These are phyloP conservation scores for Falco biarmicus DNA, from an alignment of 2,797 vertebrate genomes.

Conservation along the genomic window DNA sequence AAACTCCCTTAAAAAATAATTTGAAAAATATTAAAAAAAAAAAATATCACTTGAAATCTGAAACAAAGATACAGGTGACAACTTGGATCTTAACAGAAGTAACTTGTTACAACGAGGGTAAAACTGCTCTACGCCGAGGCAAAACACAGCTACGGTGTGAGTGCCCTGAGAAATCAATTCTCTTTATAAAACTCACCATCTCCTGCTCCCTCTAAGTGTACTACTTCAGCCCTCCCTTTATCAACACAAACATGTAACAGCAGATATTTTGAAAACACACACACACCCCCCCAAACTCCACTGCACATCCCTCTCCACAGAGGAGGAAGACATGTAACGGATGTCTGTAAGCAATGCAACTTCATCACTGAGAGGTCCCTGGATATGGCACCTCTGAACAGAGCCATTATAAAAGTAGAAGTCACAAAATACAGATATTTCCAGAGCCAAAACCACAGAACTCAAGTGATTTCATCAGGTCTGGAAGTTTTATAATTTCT, in stretches of 20 bases:
- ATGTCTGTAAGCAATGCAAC: not conserved
- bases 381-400: not conserved
- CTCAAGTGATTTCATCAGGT: accelerated
- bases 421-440: not conserved
- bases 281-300: not conserved
- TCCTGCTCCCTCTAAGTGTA: not conserved
- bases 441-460: not conserved
- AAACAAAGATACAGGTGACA: not conserved
- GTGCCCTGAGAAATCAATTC: not conserved
- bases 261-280: not conserved
- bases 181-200: not conserved
- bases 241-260: not conserved
- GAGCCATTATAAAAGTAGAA: not conserved
- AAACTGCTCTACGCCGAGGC: not conserved
- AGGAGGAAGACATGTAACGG: not conserved
- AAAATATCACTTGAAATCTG: not conserved
- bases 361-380: not conserved
- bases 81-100: not conserved
- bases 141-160: not conserved
- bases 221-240: not conserved
- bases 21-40: not conserved
- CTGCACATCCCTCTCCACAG: not conserved
- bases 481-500: not conserved
- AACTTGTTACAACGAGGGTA: not conserved
- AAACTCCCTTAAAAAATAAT: not conserved